These are phyloP conservation scores for Epistrophella euchroma DNA, from an alignment of 2,888 invertebrate genomes.

Conservation along the genomic window DNA sequence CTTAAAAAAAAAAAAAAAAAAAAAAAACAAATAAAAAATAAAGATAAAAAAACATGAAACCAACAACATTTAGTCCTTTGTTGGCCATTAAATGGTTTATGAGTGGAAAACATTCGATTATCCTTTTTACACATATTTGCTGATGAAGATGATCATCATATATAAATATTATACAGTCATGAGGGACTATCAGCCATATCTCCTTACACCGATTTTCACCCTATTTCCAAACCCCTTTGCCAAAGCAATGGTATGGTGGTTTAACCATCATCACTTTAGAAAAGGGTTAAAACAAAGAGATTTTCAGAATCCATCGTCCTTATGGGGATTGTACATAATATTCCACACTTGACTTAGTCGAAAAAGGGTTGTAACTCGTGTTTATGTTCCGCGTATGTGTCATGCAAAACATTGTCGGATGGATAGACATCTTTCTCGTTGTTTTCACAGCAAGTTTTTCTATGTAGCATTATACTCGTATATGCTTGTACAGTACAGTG, in stretches of 20 bases:
- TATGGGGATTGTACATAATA: conserved; percentile 48
- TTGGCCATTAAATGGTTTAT: conserved; percentile 71
- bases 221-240: conserved; percentile 43
- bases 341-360: conserved; percentile 68
- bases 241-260: background rate
- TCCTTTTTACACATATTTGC: conserved; percentile 75
- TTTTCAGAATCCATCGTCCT: conserved; percentile 16
- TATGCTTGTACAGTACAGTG: background rate
- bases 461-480: background rate
- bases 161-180: conserved; percentile 11
- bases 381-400: conserved; percentile 55
- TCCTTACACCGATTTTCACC: conserved; percentile 63
- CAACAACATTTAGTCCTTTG: conserved; percentile 53
- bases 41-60: conserved; percentile 37
- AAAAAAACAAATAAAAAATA: conserved; percentile 41
- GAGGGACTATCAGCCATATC: conserved; percentile 70
- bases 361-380: conserved; percentile 53
- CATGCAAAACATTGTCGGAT: conserved; percentile 47
- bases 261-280: conserved; percentile 13
- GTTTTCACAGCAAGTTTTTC: conserved; percentile 16
- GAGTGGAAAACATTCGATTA: conserved; percentile 75
- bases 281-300: conserved; percentile 65
- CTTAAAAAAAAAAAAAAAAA: background rate
- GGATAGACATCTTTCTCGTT: conserved; percentile 29
- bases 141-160: conserved; percentile 71